phyloP scores from a whole-genome alignment of 2,888 invertebrate species.

The Hyposoter didymator region DNA sequence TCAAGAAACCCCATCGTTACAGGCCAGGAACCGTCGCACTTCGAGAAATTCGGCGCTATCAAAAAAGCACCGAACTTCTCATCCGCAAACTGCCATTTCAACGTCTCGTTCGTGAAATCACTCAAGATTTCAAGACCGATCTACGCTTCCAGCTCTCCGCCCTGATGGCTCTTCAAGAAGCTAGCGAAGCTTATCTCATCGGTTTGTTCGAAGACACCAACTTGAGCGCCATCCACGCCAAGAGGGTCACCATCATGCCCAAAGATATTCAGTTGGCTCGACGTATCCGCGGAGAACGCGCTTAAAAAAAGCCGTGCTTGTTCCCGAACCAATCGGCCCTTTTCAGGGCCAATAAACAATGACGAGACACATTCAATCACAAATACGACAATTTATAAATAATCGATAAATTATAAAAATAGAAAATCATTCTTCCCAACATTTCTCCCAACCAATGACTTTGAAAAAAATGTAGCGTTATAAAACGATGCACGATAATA shows the following conservation, averaged over 20 bases:
- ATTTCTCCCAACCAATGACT: not conserved
- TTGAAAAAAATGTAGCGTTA: not conserved
- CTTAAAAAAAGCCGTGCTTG: constrained; percentile 84
- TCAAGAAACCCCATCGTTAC: constrained; percentile 85
- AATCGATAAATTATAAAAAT: not conserved
- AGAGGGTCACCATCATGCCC: not conserved
- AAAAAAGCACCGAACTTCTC: constrained; percentile 87
- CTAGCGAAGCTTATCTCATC: too few relatives aligned
- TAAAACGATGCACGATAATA: not conserved
- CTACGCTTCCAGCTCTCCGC: constrained; percentile 90
- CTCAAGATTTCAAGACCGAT: constrained; percentile 90
- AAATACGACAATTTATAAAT: not conserved
- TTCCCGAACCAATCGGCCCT: constrained; percentile 82
- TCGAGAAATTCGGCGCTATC: constrained; percentile 90
- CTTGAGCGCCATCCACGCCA: too few relatives aligned
- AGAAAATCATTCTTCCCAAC: not conserved
- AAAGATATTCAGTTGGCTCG: not conserved
- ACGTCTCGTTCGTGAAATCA: constrained; percentile 86
- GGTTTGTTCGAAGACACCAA: too few relatives aligned
- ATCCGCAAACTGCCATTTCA: too few relatives aligned
- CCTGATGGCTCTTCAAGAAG: constrained; percentile 78
- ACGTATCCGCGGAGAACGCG: not conserved
- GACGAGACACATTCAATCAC: not conserved
- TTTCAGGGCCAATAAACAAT: constrained; percentile 9
- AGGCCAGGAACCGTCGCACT: constrained; percentile 89